Base-by-base conservation (phyloP, 1,140 invertebrate genomes). In the Triops cancriformis region DNA sequence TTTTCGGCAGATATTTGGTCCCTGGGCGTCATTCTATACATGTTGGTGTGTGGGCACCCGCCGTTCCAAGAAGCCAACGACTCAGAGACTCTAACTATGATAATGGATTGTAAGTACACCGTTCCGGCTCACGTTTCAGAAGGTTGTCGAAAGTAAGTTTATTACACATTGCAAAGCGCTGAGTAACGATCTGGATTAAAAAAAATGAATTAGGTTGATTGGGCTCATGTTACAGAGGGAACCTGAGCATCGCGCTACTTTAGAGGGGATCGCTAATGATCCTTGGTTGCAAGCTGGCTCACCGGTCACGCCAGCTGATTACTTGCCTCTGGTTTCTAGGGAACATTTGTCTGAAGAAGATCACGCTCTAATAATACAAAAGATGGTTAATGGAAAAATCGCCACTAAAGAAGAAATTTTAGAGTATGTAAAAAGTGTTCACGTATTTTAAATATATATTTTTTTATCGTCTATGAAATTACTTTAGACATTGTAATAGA, bases 11-110 rank as follows among this genome's bases (percentile, higher is more conserved):
- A 99, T 89, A 94, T 99, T 73, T 99, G 98, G 98, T 98, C 96
- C 7, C 87, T 99, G 72, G 98, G 98, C 72, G 98, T 99, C 3
- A 98, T 99, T 83, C 87, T 99, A 28, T 99, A 96, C 85, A 99
- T 99, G 97, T 87, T 99, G 81, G 97, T 99, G 1, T 97, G 94
- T 86, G 98, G 98, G 18, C 91, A 94, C 83, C 92, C 97, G 18
- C 98, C 98, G 18, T 99, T 99, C 85, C 96, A 99, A 86, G 97
- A 99, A 87, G 96, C 96, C 27, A 99, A 98, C 86, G 98, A 99
- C 84, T 98, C 95, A 83, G 98, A 99, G 88, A 99, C 98, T 0
- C 86, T 99, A 18, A 99, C 96, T 1, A 98, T 98, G 95, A 99
- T 99, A 80, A 97, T 99, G 94, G 98, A 99, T 84, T 98, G 97